Evolutionary conservation across 2,888 invertebrate genomes (phyloP).

Genomic region (Drosophila buzzatii): DNA sequence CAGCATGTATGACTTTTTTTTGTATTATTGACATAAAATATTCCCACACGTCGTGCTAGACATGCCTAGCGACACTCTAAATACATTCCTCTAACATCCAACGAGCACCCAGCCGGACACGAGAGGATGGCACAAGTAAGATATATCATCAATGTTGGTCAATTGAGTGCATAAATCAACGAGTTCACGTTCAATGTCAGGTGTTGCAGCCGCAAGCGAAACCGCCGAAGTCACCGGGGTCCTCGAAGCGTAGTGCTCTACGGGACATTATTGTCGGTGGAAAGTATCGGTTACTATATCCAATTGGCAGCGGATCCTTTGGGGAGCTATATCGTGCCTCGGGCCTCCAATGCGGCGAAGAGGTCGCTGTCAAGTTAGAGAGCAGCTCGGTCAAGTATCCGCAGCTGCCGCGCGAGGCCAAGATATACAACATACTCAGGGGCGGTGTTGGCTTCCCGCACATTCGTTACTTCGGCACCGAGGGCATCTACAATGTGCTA

Average conservation of each 20-base stretch:
- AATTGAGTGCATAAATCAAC: background rate
- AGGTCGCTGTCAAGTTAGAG: constrained; percentile 64
- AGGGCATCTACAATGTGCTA: constrained; percentile 59
- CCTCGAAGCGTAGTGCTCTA: background rate
- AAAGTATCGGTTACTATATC: constrained; percentile 51
- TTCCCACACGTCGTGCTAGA: constrained; percentile 37
- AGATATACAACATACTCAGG: constrained; percentile 51
- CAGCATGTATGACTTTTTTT: background rate
- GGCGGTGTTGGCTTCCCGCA: constrained; percentile 62
- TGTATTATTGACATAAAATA: constrained; percentile 9
- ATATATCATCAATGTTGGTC: constrained; percentile 9
- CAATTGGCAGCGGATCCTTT: constrained; percentile 64
- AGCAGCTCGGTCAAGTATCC: constrained; percentile 29
- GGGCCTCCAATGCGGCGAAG: constrained; percentile 36
- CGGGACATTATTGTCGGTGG: constrained; percentile 51
- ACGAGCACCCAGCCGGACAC: constrained; percentile 1
- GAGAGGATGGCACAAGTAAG: constrained; percentile 31
- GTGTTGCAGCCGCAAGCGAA: constrained; percentile 1
- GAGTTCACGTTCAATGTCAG: background rate
- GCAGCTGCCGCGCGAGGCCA: constrained; percentile 58
- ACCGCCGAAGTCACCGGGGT: background rate
- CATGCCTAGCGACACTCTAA: constrained; percentile 42
- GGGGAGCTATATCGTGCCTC: constrained; percentile 61
- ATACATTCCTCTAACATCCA: constrained; percentile 33
- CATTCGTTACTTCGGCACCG: constrained; percentile 53